Evolutionary conservation across 2,113 vertebrate species (phyloP), one percentile per base, ranked within the genome.

Genomic region (Saguinus imperator): DNA sequence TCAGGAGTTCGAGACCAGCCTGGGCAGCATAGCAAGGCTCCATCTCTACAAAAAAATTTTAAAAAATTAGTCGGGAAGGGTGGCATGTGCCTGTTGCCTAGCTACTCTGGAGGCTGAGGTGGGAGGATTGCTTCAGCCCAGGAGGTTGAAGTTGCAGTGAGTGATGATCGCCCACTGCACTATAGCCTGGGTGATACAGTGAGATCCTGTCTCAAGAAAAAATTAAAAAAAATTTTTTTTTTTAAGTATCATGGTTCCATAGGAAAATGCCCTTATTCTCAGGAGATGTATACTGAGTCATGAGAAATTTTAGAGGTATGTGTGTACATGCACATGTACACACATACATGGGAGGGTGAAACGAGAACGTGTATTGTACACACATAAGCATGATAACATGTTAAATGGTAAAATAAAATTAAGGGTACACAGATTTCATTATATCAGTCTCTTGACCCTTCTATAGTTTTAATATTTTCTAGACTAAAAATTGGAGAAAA

Each of bases 321-420:
- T 70, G 25, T 32, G 2, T 35, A 14, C 29, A 2, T 17, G 17
- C 8, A 29, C 10, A 57, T 1, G 18, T 1, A 3, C 35, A 32
- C 73, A 57, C 5, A 11, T 16, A 35, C 5, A 32, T 13, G 20
- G 35, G n/a, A 4, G 20, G 4, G n/a, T 37, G n/a, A 72, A 72
- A 72, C 2, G 1, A 57, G 29, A 35, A 37, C 2, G 1, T 8
- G 9, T 4, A 16, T 10, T 8, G 43, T 13, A 70, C 57, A 37
- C 8, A 43, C 21, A 57, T 37, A 55, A 37, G 58, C 23, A 1
- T 13, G 61, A 55, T 37, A 92, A 84, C 79, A 75, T 11, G 37
- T 50, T 58, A 85, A 80, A 8, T 55, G 66, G 64, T 66, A 23
- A 91, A 68, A 82, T 10, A 37, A 25, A 29, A 83, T 3, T 10